Percentiles rank a stretch among this genome's conserved stretches.
Conservation (phyloP, 64 coral and sea anemone species). For the Dendronephthya gigantea region DNA sequence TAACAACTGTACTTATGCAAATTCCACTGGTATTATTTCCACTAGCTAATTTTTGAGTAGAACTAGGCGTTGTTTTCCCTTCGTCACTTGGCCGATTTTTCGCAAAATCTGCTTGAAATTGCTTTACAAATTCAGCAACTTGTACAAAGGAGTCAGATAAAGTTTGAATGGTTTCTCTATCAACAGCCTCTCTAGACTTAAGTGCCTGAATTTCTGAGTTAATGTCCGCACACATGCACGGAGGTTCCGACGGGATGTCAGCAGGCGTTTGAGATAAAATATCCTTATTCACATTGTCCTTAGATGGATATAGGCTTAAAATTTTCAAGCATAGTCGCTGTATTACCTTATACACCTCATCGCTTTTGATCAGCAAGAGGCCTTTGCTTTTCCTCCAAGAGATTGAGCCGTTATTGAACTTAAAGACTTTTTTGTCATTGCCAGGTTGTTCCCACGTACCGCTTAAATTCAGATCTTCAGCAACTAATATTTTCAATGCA, state of each 20-base stretch:
- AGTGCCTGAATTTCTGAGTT: not conserved
- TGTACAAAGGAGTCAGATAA: not conserved
- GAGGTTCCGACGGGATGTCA: not conserved
- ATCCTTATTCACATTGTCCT: not conserved
- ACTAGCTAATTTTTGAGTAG: not conserved
- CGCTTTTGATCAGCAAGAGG: not conserved
- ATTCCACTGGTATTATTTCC: not conserved
- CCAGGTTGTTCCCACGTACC: no score
- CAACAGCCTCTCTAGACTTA: not conserved
- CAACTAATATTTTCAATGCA: no score
- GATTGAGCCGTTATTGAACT: not conserved
- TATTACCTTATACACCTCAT: not conserved
- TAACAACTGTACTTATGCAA: not conserved
- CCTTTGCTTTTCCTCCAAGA: not conserved
- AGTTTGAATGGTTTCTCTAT: not conserved
- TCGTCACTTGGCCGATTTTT: not conserved
- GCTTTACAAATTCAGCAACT: not conserved
- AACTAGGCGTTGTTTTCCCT: not conserved
- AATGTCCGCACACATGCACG: not conserved
- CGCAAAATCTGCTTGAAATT: not conserved
- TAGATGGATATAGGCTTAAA: not conserved
- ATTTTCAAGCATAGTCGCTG: not conserved
- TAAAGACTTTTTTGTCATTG: no score
- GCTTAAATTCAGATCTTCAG: no score
- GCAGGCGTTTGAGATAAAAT: not conserved